Evolutionary conservation across 2,113 vertebrate species (phyloP), one percentile per base, ranked within the genome.

Genomic region (Gallinago paraguaiae): DNA sequence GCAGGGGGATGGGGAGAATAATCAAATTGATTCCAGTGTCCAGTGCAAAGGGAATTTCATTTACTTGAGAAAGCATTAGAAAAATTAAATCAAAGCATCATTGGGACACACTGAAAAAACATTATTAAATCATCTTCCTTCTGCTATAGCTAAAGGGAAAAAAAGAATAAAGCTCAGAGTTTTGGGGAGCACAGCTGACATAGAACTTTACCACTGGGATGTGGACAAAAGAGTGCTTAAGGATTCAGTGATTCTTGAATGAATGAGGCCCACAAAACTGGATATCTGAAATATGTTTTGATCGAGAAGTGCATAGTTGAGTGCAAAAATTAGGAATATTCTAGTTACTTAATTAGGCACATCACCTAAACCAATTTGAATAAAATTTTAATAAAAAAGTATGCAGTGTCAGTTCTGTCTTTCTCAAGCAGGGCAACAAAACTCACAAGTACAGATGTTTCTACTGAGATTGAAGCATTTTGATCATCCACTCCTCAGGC

Each of bases 271-370:
- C 37, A 39, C 61, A 45, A 68, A 95, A 64, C 31, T 41, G 16
- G 6, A 19, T 82, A 82, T 25, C 12, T 56, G 46, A 83, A 63
- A 75, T 33, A 43, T 0, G 9, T 91, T 76, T 80, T 89, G 31
- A 41, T 39, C 4, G 6, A 10, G 19, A 89, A 83, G 4, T 61
- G 23, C 4, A 67, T 43, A 9, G 3, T 67, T 63, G 57, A 71
- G 11, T 57, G 20, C 5, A 83, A 82, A 76, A 67, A 25, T 43
- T 75, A 48, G 12, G 61, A 67, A 59, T 67, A 35, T 79, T 82
- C 17, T 43, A 24, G 24, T 3, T 41, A 30, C 4, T 1, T 51
- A 74, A 35, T 0, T 50, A 3, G 3, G 2, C 5, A 60, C 3
- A 45, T 8, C 27, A 35, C 13, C 16, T 37, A 10, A 51, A 51